Percentiles rank a stretch among this genome's conserved stretches.
phyloP scores from a whole-genome alignment of 2,888 invertebrate species.

The Heliconius ismenius region DNA sequence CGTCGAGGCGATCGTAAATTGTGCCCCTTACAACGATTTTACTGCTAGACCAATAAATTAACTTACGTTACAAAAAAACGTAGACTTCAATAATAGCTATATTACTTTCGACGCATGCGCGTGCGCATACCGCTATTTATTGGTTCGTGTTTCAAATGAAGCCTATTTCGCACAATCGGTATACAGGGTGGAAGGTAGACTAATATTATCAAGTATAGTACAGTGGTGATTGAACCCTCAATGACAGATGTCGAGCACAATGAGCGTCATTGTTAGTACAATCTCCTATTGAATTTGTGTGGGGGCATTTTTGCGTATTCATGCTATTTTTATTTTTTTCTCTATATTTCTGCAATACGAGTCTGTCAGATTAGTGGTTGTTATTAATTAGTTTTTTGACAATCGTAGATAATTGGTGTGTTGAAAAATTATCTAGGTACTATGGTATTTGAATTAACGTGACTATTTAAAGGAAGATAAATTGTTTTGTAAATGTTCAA shows the following conservation, averaged over 20 bases:
- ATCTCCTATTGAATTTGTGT: slow-evolving; percentile 63
- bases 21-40: slow-evolving; percentile 68
- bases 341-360: slow-evolving; percentile 41
- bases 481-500: too few relatives aligned
- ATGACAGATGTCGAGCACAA: slow-evolving; percentile 77
- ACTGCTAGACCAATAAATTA: slow-evolving; percentile 76
- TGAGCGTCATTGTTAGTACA: slow-evolving; percentile 65
- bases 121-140: slow-evolving; percentile 64
- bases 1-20: slow-evolving; percentile 70
- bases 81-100: slow-evolving; percentile 64
- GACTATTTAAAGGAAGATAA: background rate
- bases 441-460: too few relatives aligned
- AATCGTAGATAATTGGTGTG: slow-evolving; percentile 43
- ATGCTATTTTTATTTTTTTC: slow-evolving; percentile 46
- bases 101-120: slow-evolving; percentile 59
- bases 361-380: slow-evolving; percentile 40
- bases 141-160: slow-evolving; percentile 38
- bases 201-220: slow-evolving; percentile 64
- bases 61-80: slow-evolving; percentile 60
- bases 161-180: slow-evolving; percentile 58
- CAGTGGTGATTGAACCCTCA: slow-evolving; percentile 63
- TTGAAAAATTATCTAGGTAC: slow-evolving; percentile 29
- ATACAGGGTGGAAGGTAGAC: slow-evolving; percentile 55
- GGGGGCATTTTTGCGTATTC: slow-evolving; percentile 74
- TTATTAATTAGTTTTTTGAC: slow-evolving; percentile 44